phyloP scores from a whole-genome alignment of 2,113 vertebrate species.

The Marmota monax region DNA sequence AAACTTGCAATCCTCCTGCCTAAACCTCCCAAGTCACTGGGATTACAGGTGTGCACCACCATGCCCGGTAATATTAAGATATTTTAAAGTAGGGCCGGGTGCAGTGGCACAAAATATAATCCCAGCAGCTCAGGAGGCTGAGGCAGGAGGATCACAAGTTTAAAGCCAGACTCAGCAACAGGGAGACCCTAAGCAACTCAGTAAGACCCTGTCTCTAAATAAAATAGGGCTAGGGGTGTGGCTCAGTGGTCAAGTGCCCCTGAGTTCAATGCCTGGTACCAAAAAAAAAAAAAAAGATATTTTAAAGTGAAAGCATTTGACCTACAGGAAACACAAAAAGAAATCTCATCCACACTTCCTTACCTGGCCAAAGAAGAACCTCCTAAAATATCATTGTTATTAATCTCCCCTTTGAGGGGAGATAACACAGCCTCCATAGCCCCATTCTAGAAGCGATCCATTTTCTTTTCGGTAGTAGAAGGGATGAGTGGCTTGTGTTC shows the following conservation, averaged over 20 bases:
- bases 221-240: too few relatives aligned
- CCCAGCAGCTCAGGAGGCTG: too few relatives aligned
- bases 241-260: too few relatives aligned
- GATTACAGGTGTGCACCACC: neutral
- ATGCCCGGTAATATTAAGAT: neutral
- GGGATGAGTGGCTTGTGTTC: neutral
- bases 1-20: neutral
- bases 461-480: neutral
- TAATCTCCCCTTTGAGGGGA: neutral
- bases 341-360: neutral
- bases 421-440: neutral
- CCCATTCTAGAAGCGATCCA: neutral
- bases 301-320: slow-evolving; percentile 40
- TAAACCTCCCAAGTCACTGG: neutral
- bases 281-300: neutral
- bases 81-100: too few relatives aligned
- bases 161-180: too few relatives aligned
- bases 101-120: too few relatives aligned
- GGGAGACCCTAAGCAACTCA: too few relatives aligned
- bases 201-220: too few relatives aligned
- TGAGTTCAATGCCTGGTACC: too few relatives aligned
- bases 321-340: neutral
- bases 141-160: too few relatives aligned
- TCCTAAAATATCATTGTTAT: neutral
- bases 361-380: neutral